Evolutionary conservation across 1,140 invertebrate species (phyloP), one percentile per base, ranked within the genome.

Genomic region (Myzus persicae): DNA sequence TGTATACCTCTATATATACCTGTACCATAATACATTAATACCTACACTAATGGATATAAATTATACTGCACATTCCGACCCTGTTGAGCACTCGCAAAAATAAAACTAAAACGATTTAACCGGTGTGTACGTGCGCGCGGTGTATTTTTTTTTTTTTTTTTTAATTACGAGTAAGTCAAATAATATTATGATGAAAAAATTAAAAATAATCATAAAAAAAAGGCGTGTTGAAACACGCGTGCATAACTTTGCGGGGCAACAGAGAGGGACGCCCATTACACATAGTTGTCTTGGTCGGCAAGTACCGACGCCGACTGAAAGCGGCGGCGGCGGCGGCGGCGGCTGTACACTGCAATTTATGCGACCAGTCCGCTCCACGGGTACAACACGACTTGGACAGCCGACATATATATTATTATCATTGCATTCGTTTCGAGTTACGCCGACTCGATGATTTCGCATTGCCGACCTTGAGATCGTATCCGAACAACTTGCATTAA

Each of bases 121-220:
- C 67, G 31, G 22, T n/a, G 89, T n/a, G 24, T 31, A 59, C 38
- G 51, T 18, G 51, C 42, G 36, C 14, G 11, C 5, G n/a, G 2
- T 1, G 36, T 67, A 42, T 42, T 31, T 59, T 26, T 42, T 31
- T 54, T 26, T 54, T 40, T 67, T 54, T 14, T 54, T 76, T 92
- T 84, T 51, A 93, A 93, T 93, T 85, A 67, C 91, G 36, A 22
- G 42, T 84, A 85, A 93, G 31, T 76, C 91, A 82, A 92, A 92
- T 82, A 48, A 38, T 18, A 92, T 38, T 2, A 24, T 46, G 26
- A 46, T 82, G 48, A 92, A 91, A 22, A 81, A 36, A 36, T 11
- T 67, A 0, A 67, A 67, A 67, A 67, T 31, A n/a, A 76, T 67
- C 31, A 67, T 76, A 20, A 90, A 91, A 67, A 91, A 82, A 92